phyloP scores from a whole-genome alignment of 2,113 vertebrate species.

The Lepisosteus oculatus region DNA sequence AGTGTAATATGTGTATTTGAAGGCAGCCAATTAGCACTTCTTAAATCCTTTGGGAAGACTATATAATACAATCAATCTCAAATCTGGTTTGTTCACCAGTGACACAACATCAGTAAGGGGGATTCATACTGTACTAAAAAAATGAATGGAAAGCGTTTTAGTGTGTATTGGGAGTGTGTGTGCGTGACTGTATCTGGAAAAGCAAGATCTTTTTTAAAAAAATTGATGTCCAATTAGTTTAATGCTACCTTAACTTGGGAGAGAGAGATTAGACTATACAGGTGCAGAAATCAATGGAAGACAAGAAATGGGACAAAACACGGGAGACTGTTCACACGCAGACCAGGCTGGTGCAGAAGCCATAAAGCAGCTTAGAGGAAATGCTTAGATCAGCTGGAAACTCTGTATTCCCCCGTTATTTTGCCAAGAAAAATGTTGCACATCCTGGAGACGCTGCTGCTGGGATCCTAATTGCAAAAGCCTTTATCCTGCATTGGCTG shows the following conservation, averaged over 20 bases:
- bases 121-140: no score
- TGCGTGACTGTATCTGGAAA: no score
- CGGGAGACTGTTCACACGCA: background rate
- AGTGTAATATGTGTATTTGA: no score
- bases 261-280: background rate
- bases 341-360: background rate
- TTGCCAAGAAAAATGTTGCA: background rate
- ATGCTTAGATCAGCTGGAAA: conserved; percentile 1
- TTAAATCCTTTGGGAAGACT: no score
- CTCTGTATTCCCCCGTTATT: background rate
- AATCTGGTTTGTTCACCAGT: no score
- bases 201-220: no score
- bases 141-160: no score
- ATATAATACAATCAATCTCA: no score
- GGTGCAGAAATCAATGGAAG: background rate
- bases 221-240: no score
- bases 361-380: background rate
- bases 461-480: background rate
- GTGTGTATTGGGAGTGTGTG: no score
- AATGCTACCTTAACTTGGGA: background rate
- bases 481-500: background rate
- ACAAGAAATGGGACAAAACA: background rate
- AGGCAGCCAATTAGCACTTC: no score
- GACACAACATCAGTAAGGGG: no score
- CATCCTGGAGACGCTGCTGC: background rate